Percentiles rank a stretch among this genome's conserved stretches.
Evolutionary conservation across 2,888 invertebrate genomes (phyloP).

Genomic region (Neocrepidodera transversa): DNA sequence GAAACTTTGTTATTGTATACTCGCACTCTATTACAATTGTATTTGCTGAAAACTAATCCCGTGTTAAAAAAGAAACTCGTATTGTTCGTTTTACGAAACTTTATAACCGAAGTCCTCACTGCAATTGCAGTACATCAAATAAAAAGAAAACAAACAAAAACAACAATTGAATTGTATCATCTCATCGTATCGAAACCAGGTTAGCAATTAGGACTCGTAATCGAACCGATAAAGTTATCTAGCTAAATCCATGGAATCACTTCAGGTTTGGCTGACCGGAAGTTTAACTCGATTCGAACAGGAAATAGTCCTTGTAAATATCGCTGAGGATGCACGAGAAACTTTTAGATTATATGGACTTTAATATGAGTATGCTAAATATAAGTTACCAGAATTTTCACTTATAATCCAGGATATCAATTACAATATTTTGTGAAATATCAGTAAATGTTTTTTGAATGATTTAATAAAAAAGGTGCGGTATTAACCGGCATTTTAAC

Average conservation of each 20-base stretch:
- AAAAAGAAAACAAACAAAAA: conserved; percentile 12
- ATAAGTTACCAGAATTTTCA: too few species aligned
- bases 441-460: too few species aligned
- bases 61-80: too few species aligned
- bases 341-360: background rate
- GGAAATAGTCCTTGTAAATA: conserved; percentile 13
- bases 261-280: conserved; percentile 50
- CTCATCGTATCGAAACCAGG: conserved; percentile 51
- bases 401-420: too few species aligned
- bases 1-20: too few species aligned
- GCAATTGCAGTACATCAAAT: conserved; percentile 5
- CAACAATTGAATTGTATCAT: conserved; percentile 29
- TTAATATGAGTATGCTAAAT: background rate
- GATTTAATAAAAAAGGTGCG: too few species aligned
- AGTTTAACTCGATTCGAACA: conserved; percentile 30
- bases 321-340: conserved; percentile 14
- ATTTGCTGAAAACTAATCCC: too few species aligned
- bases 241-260: conserved; percentile 51
- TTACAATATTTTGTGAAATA: too few species aligned
- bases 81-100: too few species aligned
- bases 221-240: conserved; percentile 56
- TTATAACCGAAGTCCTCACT: too few species aligned
- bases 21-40: too few species aligned
- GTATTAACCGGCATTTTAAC: too few species aligned
- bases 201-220: conserved; percentile 58